A percentile compares a stretch with the other conserved stretches of the same genome.
Evolutionary conservation across 2,888 invertebrate genomes (phyloP).

Genomic region (Schizaphis graminum): DNA sequence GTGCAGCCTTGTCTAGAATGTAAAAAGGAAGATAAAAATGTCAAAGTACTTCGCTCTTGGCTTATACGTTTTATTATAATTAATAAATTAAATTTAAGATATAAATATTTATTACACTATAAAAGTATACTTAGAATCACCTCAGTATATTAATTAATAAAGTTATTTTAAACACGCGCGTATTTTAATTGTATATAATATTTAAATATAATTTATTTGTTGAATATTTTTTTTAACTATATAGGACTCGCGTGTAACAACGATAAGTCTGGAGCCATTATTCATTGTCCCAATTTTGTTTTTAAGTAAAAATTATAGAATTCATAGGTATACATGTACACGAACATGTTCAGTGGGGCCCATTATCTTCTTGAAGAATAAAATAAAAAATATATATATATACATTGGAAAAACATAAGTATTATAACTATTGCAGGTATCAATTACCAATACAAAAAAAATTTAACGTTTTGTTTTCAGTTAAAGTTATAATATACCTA

Average conservation of each 20-base stretch:
- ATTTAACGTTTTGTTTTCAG: not conserved
- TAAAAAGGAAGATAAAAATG: conserved; percentile 33
- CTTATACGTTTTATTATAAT: not conserved
- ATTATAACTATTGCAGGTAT: not conserved
- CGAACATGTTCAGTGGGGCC: too few relatives aligned
- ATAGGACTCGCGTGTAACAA: not conserved
- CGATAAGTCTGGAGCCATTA: not conserved
- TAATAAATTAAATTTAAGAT: not conserved
- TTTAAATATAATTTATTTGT: not conserved
- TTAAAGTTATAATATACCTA: not conserved
- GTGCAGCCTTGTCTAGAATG: conserved; percentile 24
- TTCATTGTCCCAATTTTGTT: not conserved
- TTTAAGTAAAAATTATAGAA: not conserved
- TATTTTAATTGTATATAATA: not conserved
- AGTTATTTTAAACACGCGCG: not conserved
- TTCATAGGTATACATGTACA: not conserved
- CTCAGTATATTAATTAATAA: not conserved
- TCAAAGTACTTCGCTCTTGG: not conserved
- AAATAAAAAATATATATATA: too few relatives aligned
- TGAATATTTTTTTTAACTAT: not conserved
- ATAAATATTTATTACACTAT: not conserved
- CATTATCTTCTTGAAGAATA: too few relatives aligned
- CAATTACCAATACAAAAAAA: not conserved
- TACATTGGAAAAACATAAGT: not conserved
- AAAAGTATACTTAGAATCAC: not conserved